These are phyloP conservation scores for Sarcophaga carnaria DNA, from an alignment of 2,888 invertebrate genomes.

Conservation along the genomic window DNA sequence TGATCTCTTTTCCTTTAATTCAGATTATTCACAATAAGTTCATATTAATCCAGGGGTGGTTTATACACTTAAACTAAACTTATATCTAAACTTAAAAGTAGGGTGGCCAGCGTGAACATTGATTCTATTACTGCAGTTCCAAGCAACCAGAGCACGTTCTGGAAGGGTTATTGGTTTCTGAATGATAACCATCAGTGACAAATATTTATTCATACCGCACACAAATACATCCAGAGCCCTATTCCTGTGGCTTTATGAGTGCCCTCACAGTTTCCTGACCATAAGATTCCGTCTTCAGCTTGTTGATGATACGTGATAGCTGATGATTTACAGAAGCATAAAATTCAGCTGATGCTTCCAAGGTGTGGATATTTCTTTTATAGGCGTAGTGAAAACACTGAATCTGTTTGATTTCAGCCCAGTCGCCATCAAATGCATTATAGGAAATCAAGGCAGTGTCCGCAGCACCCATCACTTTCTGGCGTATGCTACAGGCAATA, in stretches of 20 bases:
- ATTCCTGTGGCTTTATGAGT: slow-evolving; percentile 48
- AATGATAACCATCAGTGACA: slow-evolving; percentile 58
- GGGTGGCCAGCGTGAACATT: neutral
- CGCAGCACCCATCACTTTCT: slow-evolving; percentile 60
- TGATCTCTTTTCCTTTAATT: too few relatives aligned
- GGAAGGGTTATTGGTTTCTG: slow-evolving; percentile 54
- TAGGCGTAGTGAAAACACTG: slow-evolving; percentile 69
- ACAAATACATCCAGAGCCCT: slow-evolving; percentile 47
- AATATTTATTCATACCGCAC: slow-evolving; percentile 38
- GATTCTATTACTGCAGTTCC: too few relatives aligned
- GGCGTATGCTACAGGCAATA: slow-evolving; percentile 63
- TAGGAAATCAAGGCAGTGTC: slow-evolving; percentile 19
- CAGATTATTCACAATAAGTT: too few relatives aligned
- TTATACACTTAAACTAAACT: too few relatives aligned
- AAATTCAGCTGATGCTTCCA: slow-evolving; percentile 70
- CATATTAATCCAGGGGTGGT: neutral
- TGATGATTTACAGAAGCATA: slow-evolving; percentile 66
- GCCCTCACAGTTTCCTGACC: slow-evolving; percentile 52
- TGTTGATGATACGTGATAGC: slow-evolving; percentile 67
- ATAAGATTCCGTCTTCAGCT: slow-evolving; percentile 63
- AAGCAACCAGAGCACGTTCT: slow-evolving; percentile 62
- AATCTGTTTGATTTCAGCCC: slow-evolving; percentile 61
- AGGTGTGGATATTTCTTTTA: slow-evolving; percentile 67
- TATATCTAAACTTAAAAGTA: too few relatives aligned
- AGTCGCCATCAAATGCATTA: slow-evolving; percentile 53